Base-by-base conservation (phyloP, 2,888 invertebrate species). In the Oxyscelio sp. region DNA sequence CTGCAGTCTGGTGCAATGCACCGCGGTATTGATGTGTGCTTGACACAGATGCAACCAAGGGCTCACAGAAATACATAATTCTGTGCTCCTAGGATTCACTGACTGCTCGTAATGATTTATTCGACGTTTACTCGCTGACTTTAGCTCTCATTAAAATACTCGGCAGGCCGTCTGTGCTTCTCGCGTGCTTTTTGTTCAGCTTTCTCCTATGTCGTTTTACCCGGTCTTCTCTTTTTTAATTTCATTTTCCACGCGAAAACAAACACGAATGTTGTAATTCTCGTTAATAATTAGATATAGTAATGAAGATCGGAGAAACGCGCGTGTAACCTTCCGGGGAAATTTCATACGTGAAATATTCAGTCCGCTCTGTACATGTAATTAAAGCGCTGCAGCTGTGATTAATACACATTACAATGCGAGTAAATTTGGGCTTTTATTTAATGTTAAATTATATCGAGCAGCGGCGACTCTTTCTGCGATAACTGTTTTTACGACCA, bases 71-170 rank as follows among this genome's bases (percentile, higher is more conserved):
- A 52, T 50, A 48, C 78, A 45, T 65, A 74, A 78, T 79, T 74
- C 78, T 58, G 52, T 22, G 19, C 73, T 78, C 58, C 70, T 79
- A 70, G 77, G 79, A 84, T 77, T 56, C 70, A 45, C 59, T 78
- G 71, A 59, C 59, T 75, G 71, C 80, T 70, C 75, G 80, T 90
- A 90, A 94, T 93, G 93, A 94, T 94, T 93, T 93, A 93, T 93
- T 92, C 90, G 93, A 92, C 92, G 90, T 92, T 93, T 92, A 91
- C 92, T 91, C 91, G 90, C 90, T 89, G 92, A 91, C 92, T 93
- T 91, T 92, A 91, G 91, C 91, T 91, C 92, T 93, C 92, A 92
- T 93, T 93, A 93, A 93, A 93, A 93, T 92, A 91, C 91, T 89
- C 91, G 90, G 87, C 89, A 80, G 87, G 89, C 88, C 80, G 87